These are phyloP conservation scores for Sogatella furcifera DNA, from an alignment of 1,140 invertebrate genomes.

Conservation along the genomic window DNA sequence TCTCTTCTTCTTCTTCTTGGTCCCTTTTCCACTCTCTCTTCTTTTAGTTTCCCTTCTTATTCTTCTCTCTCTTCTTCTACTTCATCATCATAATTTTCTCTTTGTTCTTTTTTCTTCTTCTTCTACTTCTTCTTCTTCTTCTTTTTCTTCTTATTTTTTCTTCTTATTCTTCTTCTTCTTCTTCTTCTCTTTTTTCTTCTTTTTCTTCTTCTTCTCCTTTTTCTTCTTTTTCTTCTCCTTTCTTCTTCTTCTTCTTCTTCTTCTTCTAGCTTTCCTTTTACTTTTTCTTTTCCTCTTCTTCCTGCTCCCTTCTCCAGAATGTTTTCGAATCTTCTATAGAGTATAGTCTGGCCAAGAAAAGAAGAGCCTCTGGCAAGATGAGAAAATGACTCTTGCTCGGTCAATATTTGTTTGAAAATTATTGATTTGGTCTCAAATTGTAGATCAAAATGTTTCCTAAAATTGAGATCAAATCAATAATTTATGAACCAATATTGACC, in stretches of 20 bases:
- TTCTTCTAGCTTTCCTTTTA: too few species aligned
- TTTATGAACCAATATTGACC: too few species aligned
- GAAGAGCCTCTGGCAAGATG: too few species aligned
- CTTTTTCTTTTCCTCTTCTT: too few species aligned
- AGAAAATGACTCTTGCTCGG: too few species aligned
- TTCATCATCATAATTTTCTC: constrained; percentile 11
- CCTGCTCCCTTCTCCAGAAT: too few species aligned
- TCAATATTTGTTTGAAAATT: too few species aligned
- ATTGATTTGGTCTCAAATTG: too few species aligned
- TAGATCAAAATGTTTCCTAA: too few species aligned
- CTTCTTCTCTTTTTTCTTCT: constrained; percentile 2
- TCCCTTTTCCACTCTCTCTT: neutral
- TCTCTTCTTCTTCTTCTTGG: neutral
- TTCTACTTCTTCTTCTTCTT: constrained; percentile 13
- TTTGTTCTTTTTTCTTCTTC: constrained; percentile 28
- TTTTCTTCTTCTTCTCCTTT: neutral
- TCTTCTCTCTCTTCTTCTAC: neutral
- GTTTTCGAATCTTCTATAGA: too few species aligned
- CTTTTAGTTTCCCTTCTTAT: neutral
- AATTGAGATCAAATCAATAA: too few species aligned
- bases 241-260: neutral
- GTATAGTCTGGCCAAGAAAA: too few species aligned
- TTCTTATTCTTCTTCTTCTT: neutral
- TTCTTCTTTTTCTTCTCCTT: constrained; percentile 3
- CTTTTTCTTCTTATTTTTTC: neutral